phyloP scores from a whole-genome alignment of 2,797 vertebrate species.

The Kryptolebias ocellatus region DNA sequence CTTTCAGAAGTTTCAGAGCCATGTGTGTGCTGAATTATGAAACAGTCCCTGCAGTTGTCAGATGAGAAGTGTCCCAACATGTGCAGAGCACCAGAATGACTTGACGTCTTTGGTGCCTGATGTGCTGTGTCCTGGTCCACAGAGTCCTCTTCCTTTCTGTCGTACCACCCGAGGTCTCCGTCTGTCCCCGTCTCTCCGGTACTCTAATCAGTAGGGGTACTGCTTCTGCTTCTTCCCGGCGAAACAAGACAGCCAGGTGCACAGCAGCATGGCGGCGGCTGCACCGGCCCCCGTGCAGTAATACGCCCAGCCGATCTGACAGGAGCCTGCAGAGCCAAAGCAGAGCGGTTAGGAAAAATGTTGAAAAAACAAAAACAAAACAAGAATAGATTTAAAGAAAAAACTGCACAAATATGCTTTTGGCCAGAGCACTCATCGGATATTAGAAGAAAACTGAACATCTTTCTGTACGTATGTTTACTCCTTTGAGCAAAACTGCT shows the following conservation, averaged over 20 bases:
- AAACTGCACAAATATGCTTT: conserved; percentile 19
- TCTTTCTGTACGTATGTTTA: too few relatives aligned
- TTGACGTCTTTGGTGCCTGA: conserved; percentile 66
- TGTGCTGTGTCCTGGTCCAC: conserved; percentile 67
- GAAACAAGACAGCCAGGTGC: conserved; percentile 96
- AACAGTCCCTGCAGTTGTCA: conserved; percentile 78
- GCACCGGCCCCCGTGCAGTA: conserved; percentile 94
- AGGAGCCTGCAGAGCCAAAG: conserved; percentile 83
- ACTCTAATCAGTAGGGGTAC: conserved; percentile 87
- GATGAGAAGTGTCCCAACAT: conserved; percentile 66
- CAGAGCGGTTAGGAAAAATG: conserved; percentile 17
- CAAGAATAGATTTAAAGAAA: conserved; percentile 20
- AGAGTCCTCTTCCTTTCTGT: conserved; percentile 56
- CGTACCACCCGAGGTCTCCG: conserved; percentile 36
- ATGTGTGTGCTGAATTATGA: conserved; percentile 65
- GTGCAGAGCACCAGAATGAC: conserved; percentile 60
- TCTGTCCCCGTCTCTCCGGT: conserved; percentile 17
- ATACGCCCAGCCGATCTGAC: conserved; percentile 96
- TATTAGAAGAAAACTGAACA: conserved; percentile 12
- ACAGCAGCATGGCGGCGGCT: conserved; percentile 89
- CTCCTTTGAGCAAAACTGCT: too few relatives aligned
- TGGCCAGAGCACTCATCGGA: conserved; percentile 1
- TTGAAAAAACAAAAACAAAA: conserved; percentile 9
- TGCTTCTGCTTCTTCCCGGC: conserved; percentile 98
- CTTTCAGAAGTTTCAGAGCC: conserved; percentile 61